Percentiles rank a stretch among this genome's conserved stretches.
These are phyloP conservation scores for Pelecanoides urinatrix DNA, from an alignment of 2,113 vertebrate species.

Conservation along the genomic window DNA sequence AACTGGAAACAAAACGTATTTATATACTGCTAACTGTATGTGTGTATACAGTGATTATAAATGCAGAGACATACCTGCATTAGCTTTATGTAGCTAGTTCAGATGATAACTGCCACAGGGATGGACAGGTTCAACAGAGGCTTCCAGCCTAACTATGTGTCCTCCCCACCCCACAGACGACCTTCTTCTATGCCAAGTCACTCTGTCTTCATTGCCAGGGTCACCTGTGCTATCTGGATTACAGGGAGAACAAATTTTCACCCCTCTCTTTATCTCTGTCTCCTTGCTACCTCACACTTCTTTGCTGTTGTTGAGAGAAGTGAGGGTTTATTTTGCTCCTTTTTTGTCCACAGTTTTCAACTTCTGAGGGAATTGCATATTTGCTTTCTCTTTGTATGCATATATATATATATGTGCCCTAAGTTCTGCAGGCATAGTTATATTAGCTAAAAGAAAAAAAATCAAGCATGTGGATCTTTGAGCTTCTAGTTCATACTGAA, in stretches of 20 bases:
- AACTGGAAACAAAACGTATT: neutral
- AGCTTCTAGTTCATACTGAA: neutral
- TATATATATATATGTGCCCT: no score
- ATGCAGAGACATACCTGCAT: neutral
- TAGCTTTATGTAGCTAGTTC: neutral
- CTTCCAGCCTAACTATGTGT: neutral
- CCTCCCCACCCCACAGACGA: neutral
- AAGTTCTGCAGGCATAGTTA: neutral
- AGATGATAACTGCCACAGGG: neutral
- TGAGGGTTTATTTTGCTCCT: neutral
- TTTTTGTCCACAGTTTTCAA: neutral
- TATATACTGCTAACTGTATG: neutral
- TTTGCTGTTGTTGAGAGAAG: neutral
- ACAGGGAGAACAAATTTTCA: neutral
- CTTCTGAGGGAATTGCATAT: neutral
- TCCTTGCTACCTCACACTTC: neutral
- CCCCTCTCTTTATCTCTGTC: neutral
- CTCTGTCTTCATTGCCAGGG: neutral
- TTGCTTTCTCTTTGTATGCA: neutral
- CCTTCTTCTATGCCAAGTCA: neutral
- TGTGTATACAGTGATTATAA: rapidly evolving
- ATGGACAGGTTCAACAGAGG: neutral
- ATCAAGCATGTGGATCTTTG: neutral
- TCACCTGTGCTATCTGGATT: neutral
- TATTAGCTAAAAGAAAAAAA: neutral